Evolutionary conservation across 1,140 invertebrate genomes (phyloP).

Genomic region (Chrysoperla carnea): DNA sequence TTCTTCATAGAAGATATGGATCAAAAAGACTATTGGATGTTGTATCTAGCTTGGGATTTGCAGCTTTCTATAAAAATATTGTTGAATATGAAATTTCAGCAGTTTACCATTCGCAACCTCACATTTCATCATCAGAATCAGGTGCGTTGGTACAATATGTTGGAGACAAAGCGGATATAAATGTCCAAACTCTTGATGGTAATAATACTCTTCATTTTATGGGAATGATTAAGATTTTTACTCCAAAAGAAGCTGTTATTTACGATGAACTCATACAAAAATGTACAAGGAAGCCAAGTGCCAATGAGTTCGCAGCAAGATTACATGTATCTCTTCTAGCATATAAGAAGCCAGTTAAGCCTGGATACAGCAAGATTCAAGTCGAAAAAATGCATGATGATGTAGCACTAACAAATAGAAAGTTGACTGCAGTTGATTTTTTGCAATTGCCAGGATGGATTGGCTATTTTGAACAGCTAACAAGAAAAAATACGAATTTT

Average conservation of each 20-base stretch:
- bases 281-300: neutral
- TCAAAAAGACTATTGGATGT: slow-evolving; percentile 9
- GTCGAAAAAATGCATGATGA: slow-evolving; percentile 12
- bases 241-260: neutral
- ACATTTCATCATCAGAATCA: slow-evolving; percentile 2
- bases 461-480: slow-evolving; percentile 13
- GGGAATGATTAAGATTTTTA: slow-evolving; percentile 7
- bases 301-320: neutral
- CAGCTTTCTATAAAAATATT: slow-evolving; percentile 12
- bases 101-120: slow-evolving; percentile 7
- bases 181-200: slow-evolving; percentile 12
- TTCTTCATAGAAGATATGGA: too few species aligned
- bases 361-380: neutral
- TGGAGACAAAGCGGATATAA: slow-evolving; percentile 18
- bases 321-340: too few species aligned
- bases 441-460: slow-evolving; percentile 14
- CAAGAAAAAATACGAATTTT: slow-evolving; percentile 8
- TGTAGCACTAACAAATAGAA: slow-evolving; percentile 11
- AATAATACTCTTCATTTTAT: slow-evolving; percentile 14
- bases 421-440: slow-evolving; percentile 10
- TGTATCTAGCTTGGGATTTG: slow-evolving; percentile 13
- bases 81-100: slow-evolving; percentile 12
- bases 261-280: neutral
- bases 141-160: slow-evolving; percentile 15
- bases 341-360: neutral